Percentiles rank a stretch among this genome's conserved stretches.
Conservation (phyloP, 2,888 invertebrate genomes). For the Hetaerina titia region DNA sequence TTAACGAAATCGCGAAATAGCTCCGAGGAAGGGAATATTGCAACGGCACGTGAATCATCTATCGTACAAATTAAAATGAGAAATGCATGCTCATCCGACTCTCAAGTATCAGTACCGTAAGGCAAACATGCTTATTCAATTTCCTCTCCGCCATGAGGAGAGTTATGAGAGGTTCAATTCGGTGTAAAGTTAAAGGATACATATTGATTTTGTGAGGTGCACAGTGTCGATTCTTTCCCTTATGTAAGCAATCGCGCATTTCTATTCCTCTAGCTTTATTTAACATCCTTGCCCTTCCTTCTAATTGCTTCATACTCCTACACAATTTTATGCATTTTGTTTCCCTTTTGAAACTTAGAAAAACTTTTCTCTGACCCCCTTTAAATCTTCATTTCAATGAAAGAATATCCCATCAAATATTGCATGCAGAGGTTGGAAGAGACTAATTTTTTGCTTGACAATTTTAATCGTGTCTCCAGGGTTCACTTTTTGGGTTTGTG, state of each 20-base stretch:
- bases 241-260: neutral
- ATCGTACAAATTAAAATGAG: neutral
- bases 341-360: too few relatives aligned
- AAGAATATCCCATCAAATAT: too few relatives aligned
- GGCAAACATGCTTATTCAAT: constrained; percentile 10
- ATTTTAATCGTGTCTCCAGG: too few relatives aligned
- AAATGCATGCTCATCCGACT: neutral
- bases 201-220: neutral
- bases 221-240: neutral
- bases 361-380: too few relatives aligned
- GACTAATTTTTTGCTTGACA: too few relatives aligned
- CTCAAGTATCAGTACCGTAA: neutral
- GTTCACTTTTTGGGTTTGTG: too few relatives aligned
- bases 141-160: neutral
- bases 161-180: neutral
- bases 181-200: neutral
- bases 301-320: neutral
- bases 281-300: neutral
- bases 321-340: too few relatives aligned
- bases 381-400: too few relatives aligned
- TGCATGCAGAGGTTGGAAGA: too few relatives aligned
- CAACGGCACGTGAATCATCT: neutral
- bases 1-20: neutral
- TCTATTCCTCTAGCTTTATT: neutral
- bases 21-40: neutral